Conservation (phyloP, 2,888 invertebrate genomes). For the Dexiosoma caninum region DNA sequence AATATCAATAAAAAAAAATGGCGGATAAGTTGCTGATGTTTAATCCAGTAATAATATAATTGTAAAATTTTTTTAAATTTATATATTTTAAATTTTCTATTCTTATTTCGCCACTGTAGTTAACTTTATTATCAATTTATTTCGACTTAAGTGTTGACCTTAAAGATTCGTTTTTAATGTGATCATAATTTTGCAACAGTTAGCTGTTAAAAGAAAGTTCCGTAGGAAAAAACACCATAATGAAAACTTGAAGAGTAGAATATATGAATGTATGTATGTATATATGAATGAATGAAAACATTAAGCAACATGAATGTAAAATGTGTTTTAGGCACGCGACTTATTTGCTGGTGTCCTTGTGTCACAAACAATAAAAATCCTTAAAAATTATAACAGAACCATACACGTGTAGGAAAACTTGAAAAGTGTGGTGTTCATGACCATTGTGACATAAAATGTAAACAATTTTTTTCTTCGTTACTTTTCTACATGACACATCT, state of each 20-base stretch:
- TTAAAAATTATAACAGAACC: conserved; percentile 23
- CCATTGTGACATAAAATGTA: conserved; percentile 49
- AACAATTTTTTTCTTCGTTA: neutral
- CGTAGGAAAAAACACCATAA: neutral
- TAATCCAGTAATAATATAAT: too few relatives aligned
- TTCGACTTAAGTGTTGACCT: too few relatives aligned
- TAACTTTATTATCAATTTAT: too few relatives aligned
- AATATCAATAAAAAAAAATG: too few relatives aligned
- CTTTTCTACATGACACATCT: conserved; percentile 28
- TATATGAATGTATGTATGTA: too few relatives aligned
- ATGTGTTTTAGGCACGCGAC: conserved; percentile 51
- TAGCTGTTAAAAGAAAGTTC: neutral
- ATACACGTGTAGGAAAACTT: neutral
- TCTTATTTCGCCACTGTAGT: too few relatives aligned
- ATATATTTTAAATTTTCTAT: too few relatives aligned
- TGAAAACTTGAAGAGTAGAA: neutral
- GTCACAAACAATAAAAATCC: conserved; percentile 45
- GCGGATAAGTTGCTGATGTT: too few relatives aligned
- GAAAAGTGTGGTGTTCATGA: conserved; percentile 26
- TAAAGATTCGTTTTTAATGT: conserved; percentile 1
- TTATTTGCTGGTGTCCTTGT: conserved; percentile 35
- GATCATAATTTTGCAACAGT: conserved; percentile 33
- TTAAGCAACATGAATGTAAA: conserved; percentile 37
- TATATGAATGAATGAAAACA: neutral
- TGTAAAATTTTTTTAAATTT: too few relatives aligned